Conservation (phyloP, 2,888 invertebrate species). For the Nebria brevicollis region DNA sequence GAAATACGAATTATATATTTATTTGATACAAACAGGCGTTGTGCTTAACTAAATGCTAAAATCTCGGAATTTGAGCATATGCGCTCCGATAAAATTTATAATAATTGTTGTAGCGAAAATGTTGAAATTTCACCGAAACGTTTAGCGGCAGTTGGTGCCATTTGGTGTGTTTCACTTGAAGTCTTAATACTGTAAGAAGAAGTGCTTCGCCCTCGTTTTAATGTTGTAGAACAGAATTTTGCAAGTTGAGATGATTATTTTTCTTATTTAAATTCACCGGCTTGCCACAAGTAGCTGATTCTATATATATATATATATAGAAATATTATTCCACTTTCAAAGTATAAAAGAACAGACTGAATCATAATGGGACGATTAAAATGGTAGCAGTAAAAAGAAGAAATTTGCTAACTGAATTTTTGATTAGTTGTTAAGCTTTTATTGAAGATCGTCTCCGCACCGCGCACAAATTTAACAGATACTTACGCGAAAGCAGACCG, state of each 20-base stretch:
- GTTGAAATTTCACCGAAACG: no score
- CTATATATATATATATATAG: background rate
- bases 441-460: background rate
- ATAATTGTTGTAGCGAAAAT: no score
- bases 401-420: background rate
- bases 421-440: conserved; percentile 1
- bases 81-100: no score
- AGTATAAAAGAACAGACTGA: background rate
- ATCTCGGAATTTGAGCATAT: no score
- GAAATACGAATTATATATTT: no score
- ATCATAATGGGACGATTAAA: background rate
- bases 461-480: background rate
- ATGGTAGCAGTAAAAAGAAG: background rate
- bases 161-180: background rate
- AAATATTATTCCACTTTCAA: background rate
- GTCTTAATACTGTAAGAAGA: background rate
- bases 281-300: background rate
- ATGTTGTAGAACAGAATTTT: background rate
- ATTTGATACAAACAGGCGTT: no score
- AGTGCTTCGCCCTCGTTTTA: background rate
- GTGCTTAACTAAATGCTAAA: no score
- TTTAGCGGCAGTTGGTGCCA: no score
- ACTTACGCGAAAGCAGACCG: background rate
- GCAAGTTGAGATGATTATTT: background rate
- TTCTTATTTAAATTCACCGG: background rate